phyloP scores from a whole-genome alignment of 2,888 invertebrate genomes.

The Caenorhabditis sp. region DNA sequence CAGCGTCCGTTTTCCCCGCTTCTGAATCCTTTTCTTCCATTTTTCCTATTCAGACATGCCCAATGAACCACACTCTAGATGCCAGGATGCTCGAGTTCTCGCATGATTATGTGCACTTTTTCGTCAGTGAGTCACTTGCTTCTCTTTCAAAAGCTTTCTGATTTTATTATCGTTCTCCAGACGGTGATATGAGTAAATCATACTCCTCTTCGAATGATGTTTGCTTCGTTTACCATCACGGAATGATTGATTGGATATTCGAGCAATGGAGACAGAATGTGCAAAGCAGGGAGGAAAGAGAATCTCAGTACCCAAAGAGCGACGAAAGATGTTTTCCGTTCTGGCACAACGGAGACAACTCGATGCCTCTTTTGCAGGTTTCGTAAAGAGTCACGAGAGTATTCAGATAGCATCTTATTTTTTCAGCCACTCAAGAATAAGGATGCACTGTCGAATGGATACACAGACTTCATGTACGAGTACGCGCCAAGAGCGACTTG shows the following conservation, averaged over 20 bases:
- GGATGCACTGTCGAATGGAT: conserved; percentile 71
- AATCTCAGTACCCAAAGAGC: conserved; percentile 67
- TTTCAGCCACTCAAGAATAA: conserved; percentile 54
- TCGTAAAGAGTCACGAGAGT: neutral
- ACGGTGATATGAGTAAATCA: conserved; percentile 71
- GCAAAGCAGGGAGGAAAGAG: conserved; percentile 64
- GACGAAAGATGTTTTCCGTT: conserved; percentile 67
- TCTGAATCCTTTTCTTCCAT: neutral
- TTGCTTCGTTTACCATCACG: conserved; percentile 79
- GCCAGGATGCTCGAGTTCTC: conserved; percentile 76
- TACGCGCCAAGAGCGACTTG: conserved; percentile 71
- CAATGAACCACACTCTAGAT: conserved; percentile 69
- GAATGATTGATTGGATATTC: conserved; percentile 79
- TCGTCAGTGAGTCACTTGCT: conserved; percentile 69
- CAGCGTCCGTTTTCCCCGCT: conserved; percentile 28
- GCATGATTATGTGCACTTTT: conserved; percentile 78
- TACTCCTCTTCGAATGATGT: conserved; percentile 79
- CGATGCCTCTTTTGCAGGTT: conserved; percentile 67
- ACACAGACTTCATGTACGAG: conserved; percentile 74
- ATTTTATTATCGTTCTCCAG: no score
- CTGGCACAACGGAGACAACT: conserved; percentile 70
- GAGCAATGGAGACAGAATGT: conserved; percentile 76
- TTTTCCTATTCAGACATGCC: conserved; percentile 58
- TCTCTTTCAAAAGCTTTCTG: no score
- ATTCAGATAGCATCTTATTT: neutral